Evolutionary conservation across 1,140 invertebrate species (phyloP).

Genomic region (Mya arenaria): DNA sequence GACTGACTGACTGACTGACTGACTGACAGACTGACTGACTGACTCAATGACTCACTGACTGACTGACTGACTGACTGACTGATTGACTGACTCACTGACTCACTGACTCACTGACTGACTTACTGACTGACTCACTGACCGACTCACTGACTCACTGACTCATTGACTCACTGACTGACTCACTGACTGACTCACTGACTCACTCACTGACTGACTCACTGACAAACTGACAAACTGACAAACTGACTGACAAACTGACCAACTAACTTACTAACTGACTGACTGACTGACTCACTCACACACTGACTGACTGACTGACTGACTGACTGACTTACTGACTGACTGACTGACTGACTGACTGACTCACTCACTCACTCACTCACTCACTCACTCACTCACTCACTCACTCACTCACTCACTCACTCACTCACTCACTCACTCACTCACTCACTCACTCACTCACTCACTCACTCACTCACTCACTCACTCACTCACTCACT

Average conservation of each 20-base stretch:
- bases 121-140: background rate
- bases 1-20: background rate
- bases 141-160: background rate
- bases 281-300: too few relatives aligned
- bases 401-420: too few relatives aligned
- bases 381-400: too few relatives aligned
- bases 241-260: background rate
- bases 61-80: slow-evolving; percentile 4
- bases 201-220: slow-evolving; percentile 1
- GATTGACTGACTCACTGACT: background rate
- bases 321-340: too few relatives aligned
- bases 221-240: background rate
- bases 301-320: too few relatives aligned
- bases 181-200: slow-evolving; percentile 1
- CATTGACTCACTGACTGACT: slow-evolving; percentile 4
- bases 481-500: slow-evolving; percentile 49
- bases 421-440: too few relatives aligned
- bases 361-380: too few relatives aligned
- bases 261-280: too few relatives aligned
- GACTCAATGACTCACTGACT: background rate
- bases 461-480: background rate
- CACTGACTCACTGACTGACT: background rate
- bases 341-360: too few relatives aligned
- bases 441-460: background rate
- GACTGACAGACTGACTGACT: slow-evolving; percentile 4